A percentile compares a stretch with the other conserved stretches of the same genome.
Conservation (phyloP, 2,888 invertebrate species). For the Phragmatobia fuliginosa region DNA sequence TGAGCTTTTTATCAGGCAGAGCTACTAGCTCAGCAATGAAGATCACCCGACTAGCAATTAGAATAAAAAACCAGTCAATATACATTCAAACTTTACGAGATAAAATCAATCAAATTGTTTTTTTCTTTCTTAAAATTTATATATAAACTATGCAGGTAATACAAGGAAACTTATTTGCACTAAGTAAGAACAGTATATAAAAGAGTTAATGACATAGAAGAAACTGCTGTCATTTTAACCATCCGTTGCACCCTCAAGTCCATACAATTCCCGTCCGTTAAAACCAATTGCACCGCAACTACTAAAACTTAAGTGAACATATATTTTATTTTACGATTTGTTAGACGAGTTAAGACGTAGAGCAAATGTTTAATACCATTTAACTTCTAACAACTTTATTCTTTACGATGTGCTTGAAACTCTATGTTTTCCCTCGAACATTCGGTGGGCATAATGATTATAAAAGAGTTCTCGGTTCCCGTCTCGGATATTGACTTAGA, state of each 20-base stretch:
- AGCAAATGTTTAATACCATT: conserved; percentile 67
- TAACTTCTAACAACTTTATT: conserved; percentile 35
- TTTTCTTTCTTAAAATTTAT: too few relatives aligned
- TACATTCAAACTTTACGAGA: too few relatives aligned
- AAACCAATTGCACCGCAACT: conserved; percentile 2
- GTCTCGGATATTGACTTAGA: conserved; percentile 51
- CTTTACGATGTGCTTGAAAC: conserved; percentile 67
- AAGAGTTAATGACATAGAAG: neutral
- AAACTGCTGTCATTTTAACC: neutral
- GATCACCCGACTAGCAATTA: too few relatives aligned
- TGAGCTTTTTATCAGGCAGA: too few relatives aligned
- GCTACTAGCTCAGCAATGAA: too few relatives aligned
- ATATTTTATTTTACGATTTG: conserved; percentile 72
- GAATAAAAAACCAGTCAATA: too few relatives aligned
- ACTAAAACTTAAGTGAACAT: conserved; percentile 65
- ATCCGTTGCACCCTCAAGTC: neutral
- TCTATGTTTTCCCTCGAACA: conserved; percentile 15
- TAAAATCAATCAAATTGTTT: too few relatives aligned
- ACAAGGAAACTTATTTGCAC: neutral
- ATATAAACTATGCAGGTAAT: neutral
- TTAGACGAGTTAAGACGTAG: conserved; percentile 65
- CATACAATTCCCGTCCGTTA: neutral
- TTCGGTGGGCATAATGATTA: conserved; percentile 55
- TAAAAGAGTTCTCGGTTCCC: conserved; percentile 58
- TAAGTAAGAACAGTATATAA: neutral